These are phyloP conservation scores for Drosophila parvula DNA, from an alignment of 1,140 invertebrate species.

Conservation along the genomic window DNA sequence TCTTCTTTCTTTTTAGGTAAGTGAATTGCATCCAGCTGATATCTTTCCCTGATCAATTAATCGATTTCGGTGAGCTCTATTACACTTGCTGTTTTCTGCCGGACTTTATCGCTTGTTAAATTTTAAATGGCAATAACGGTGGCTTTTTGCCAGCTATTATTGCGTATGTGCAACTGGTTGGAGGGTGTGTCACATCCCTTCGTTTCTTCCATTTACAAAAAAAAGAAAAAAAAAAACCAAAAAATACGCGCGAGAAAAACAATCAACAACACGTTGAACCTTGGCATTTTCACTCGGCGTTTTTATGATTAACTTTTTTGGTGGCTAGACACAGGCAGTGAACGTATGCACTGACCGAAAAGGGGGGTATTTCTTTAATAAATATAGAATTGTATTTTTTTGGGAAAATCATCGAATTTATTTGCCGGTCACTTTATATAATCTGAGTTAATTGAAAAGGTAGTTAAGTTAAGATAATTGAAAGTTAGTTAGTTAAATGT, in stretches of 20 bases:
- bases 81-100: neutral
- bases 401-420: too few species aligned
- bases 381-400: too few species aligned
- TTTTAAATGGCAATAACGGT: slow-evolving; percentile 4
- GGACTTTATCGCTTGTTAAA: slow-evolving; percentile 4
- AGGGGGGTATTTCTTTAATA: too few species aligned
- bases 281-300: slow-evolving; percentile 58
- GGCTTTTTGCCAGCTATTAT: slow-evolving; percentile 9
- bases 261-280: slow-evolving; percentile 72
- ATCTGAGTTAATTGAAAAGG: too few species aligned
- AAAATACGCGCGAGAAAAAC: slow-evolving; percentile 44
- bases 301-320: slow-evolving; percentile 66
- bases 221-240: too few species aligned
- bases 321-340: slow-evolving; percentile 8
- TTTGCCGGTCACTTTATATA: too few species aligned
- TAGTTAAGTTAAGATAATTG: too few species aligned
- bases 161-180: slow-evolving; percentile 66
- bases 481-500: too few species aligned
- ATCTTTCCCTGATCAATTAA: neutral
- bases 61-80: slow-evolving; percentile 27
- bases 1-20: slow-evolving; percentile 60
- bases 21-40: slow-evolving; percentile 11
- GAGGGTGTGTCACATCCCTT: slow-evolving; percentile 13
- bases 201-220: slow-evolving; percentile 1
- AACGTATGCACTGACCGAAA: neutral